phyloP scores from a whole-genome alignment of 53 echinoderm and acorn worm genomes.

The Henricia sp. region DNA sequence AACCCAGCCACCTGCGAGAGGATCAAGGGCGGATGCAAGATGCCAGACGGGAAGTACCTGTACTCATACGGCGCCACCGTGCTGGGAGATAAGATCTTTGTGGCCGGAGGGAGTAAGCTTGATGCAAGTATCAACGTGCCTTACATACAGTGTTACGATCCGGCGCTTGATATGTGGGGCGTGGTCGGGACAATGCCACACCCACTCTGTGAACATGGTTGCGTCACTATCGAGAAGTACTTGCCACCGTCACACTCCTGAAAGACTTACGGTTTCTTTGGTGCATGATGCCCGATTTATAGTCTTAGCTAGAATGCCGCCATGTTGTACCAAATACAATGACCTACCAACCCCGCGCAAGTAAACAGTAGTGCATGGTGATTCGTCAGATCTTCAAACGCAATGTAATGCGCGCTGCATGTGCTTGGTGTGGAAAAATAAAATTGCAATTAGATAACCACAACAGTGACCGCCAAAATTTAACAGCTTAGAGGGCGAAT shows the following conservation, averaged over 20 bases:
- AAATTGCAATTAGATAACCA: too few species aligned
- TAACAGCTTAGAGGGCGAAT: too few species aligned
- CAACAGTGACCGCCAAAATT: too few species aligned
- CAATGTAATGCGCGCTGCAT: too few species aligned
- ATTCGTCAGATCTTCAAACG: too few species aligned
- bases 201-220: constrained; percentile 96
- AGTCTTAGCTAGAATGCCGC: too few species aligned
- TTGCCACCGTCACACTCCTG: constrained; percentile 60
- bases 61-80: constrained; percentile 94
- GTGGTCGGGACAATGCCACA: constrained; percentile 76
- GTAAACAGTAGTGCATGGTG: too few species aligned
- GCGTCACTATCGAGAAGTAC: constrained; percentile 97
- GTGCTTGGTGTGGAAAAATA: too few species aligned
- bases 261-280: neutral
- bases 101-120: constrained; percentile 94
- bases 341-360: too few species aligned
- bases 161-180: constrained; percentile 91
- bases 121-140: constrained; percentile 95
- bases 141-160: constrained; percentile 87
- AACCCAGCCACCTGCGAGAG: constrained; percentile 77
- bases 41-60: constrained; percentile 92
- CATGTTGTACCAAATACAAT: too few species aligned
- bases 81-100: constrained; percentile 88
- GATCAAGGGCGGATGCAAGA: constrained; percentile 56
- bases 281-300: too few species aligned